Evolutionary conservation across 2,888 invertebrate genomes (phyloP).

Genomic region (Volucella inflata): DNA sequence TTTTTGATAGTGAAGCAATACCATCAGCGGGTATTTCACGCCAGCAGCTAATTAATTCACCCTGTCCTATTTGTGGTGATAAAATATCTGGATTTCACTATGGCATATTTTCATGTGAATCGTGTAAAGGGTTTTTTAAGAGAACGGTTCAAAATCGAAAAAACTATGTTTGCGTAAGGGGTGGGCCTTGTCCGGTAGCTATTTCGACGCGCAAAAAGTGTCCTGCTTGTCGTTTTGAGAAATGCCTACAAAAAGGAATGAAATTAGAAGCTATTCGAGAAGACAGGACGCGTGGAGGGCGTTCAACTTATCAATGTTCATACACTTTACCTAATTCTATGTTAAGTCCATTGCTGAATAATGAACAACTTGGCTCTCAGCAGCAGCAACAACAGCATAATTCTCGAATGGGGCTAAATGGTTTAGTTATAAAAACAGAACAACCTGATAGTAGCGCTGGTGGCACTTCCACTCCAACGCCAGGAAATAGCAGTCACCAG

Average conservation of each 20-base stretch:
- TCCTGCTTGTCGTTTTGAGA: slow-evolving; percentile 97
- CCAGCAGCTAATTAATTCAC: slow-evolving; percentile 95
- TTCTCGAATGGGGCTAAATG: slow-evolving; percentile 76
- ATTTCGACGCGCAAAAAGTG: slow-evolving; percentile 98
- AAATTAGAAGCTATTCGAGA: slow-evolving; percentile 98
- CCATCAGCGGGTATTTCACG: slow-evolving; percentile 91
- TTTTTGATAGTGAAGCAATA: slow-evolving; percentile 82
- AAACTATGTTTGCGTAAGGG: slow-evolving; percentile 96
- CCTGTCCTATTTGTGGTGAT: slow-evolving; percentile 97
- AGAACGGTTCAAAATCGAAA: slow-evolving; percentile 99
- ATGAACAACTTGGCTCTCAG: slow-evolving; percentile 81
- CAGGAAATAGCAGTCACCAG: slow-evolving; percentile 60
- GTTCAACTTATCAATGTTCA: slow-evolving; percentile 97
- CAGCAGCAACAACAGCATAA: slow-evolving; percentile 67
- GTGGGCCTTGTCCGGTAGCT: slow-evolving; percentile 95
- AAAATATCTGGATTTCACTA: slow-evolving; percentile 99
- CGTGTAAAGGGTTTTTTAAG: slow-evolving; percentile 99
- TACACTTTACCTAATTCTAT: slow-evolving; percentile 92
- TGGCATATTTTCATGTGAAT: slow-evolving; percentile 98
- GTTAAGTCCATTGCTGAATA: slow-evolving; percentile 84
- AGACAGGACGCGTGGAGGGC: slow-evolving; percentile 96
- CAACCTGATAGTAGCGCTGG: slow-evolving; percentile 79
- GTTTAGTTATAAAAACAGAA: slow-evolving; percentile 85
- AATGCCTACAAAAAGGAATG: slow-evolving; percentile 98
- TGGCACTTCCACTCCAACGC: slow-evolving; percentile 68